A percentile compares a stretch with the other conserved stretches of the same genome.
Evolutionary conservation across 2,888 invertebrate species (phyloP).

Genomic region (Lumbricus terrestris): DNA sequence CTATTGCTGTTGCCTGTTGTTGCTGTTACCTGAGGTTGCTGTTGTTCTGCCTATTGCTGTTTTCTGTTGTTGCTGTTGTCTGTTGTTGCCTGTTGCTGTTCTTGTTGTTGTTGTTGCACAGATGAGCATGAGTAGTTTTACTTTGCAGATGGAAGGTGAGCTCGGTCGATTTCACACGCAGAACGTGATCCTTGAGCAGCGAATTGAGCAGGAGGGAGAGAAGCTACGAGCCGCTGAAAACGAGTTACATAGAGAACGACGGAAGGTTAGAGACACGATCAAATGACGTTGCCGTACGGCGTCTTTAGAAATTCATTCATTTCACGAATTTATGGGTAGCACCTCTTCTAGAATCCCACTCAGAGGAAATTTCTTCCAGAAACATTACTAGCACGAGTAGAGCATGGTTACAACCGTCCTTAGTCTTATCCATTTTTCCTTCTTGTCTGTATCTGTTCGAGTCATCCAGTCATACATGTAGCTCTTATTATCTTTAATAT

Average conservation of each 20-base stretch:
- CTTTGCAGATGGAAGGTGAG: constrained; percentile 74
- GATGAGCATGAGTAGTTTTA: not conserved
- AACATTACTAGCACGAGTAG: no score
- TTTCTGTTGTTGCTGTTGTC: no score
- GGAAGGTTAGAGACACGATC: constrained; percentile 45
- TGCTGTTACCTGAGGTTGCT: no score
- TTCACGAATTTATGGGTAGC: no score
- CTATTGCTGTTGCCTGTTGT: no score
- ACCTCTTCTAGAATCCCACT: no score
- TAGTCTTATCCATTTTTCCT: not conserved
- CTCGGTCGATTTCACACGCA: constrained; percentile 76
- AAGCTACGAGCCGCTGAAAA: constrained; percentile 73
- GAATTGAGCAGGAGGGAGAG: constrained; percentile 74
- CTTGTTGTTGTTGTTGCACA: not conserved
- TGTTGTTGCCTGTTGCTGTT: not conserved
- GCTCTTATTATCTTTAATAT: not conserved
- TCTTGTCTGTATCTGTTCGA: not conserved
- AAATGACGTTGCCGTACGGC: no score
- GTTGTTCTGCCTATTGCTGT: no score
- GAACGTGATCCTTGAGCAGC: constrained; percentile 72
- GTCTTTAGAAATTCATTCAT: no score
- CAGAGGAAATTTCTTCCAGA: no score
- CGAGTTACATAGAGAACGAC: constrained; percentile 70
- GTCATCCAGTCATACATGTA: no score
- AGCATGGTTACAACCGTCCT: no score